Base-by-base conservation (phyloP, 2,888 invertebrate species). In the Rhingia rostrata region DNA sequence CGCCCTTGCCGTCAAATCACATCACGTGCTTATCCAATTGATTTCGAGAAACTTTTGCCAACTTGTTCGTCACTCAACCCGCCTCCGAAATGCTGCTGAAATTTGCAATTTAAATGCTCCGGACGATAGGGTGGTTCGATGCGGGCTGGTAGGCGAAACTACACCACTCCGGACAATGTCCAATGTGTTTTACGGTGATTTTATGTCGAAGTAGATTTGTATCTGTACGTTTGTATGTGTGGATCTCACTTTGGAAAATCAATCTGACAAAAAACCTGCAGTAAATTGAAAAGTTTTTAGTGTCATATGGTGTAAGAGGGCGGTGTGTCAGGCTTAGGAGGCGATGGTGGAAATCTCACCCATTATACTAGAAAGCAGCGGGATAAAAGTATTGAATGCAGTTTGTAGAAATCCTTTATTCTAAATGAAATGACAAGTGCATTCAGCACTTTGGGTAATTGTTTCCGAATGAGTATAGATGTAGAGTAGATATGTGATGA, bases 81-180 rank as follows among this genome's bases (percentile, higher is more conserved):
- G 4, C 22, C 32, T 32, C 39, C 37, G 35, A 69, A 56, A 49
- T 72, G 60, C 70, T 72, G 70, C 41, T 74, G 72, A 67, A 78
- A 83, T 83, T 79, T 83, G 69, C 73, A 83, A 83, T 83, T 79
- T 83, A 83, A 83, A 83, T 79, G 9, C n/a, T 30, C 66, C 30
- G 35, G 49, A 56, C 12, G 39, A 43, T 22, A 22, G 22, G 22
- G 22, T 2, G 9, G 58, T 33, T 5, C 47, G 47, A 0, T 53
- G 35, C 53, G 39, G 35, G 12, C 10, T 2, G 37, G 22, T 22
- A 2, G 47, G 43, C 39, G 33, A 6, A 7, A 72, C 32, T 39
- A 35, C 51, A 58, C 47, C 51, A 47, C 51, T 37, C 58, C 30
- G 70, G 60, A 64, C 69, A 82, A 53, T 58, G 56, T 75, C 39